Evolutionary conservation across 2,888 invertebrate genomes (phyloP), one percentile per base, ranked within the genome.

Genomic region (Epirrita christyi): DNA sequence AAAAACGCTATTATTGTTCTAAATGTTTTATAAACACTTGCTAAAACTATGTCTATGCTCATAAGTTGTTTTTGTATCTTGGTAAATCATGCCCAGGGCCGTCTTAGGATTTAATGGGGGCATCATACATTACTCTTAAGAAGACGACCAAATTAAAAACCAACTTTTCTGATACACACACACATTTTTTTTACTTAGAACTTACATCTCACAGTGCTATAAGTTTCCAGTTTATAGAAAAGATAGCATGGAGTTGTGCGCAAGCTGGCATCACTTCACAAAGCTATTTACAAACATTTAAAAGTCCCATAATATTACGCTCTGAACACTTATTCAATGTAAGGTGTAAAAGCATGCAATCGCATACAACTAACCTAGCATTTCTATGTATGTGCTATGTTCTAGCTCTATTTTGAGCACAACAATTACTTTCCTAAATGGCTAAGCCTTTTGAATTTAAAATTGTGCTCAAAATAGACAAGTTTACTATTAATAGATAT

Each of bases 1-100:
- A 14, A 50, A 51, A 50, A 41, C n/a, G 6, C 49, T 59, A 51
- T 50, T 40, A 36, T 53, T 60, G 49, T 63, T 59, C 51, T 57
- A 64, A 59, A 63, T 65, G 68, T 66, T 69, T 69, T 67, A 44
- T 38, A 51, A 66, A 46, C 65, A 63, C 47, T 60, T 49, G 53
- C 71, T 78, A 75, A 65, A 68, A 59, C 69, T 71, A 74, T 60
- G 56, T 60, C 66, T 71, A 70, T 69, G 70, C 72, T 75, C 71
- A 75, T 73, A 75, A 78, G 68, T 73, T 72, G 64, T 65, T 68
- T 65, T 71, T 65, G 67, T 51, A 59, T 68, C 64, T 66, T 66
- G 64, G 62, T 63, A 59, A 64, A 57, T 29, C 7, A 42, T 45
- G 9, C 45, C 15, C 15, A 37, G 15, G 45, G 51, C n/a, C 32